Conservation (phyloP, 2,113 vertebrate species). For the Catharus fuscescens region DNA sequence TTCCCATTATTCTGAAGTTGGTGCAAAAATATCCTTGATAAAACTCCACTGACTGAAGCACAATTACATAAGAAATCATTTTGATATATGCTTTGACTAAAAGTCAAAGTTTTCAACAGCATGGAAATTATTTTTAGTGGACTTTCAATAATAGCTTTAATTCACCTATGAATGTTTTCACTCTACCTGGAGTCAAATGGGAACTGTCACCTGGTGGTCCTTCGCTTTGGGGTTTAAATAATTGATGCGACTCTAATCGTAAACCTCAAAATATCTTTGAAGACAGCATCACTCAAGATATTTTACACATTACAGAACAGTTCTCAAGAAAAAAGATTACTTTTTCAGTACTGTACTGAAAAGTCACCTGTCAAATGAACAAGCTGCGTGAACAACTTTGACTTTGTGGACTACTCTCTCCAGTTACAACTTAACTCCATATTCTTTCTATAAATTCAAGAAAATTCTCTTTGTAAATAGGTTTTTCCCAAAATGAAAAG, state of each 20-base stretch:
- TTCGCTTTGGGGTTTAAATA: neutral
- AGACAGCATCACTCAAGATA: conserved; percentile 26
- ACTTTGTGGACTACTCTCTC: conserved; percentile 7
- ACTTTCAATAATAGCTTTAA: neutral
- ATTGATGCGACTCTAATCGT: neutral
- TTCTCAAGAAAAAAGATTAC: neutral
- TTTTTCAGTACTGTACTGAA: neutral
- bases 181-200: neutral
- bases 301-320: conserved; percentile 12
- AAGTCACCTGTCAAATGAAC: conserved; percentile 14
- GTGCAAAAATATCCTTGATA: neutral
- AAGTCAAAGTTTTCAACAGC: neutral
- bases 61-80: neutral
- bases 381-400: conserved; percentile 13
- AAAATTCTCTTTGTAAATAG: conserved; percentile 34
- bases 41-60: neutral
- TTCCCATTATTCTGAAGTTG: neutral
- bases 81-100: neutral
- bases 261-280: conserved; percentile 14
- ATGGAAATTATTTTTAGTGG: neutral
- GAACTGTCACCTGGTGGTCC: neutral
- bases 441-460: conserved; percentile 8
- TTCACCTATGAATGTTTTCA: neutral
- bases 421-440: conserved; percentile 26
- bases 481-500: neutral